phyloP scores from a whole-genome alignment of 2,888 invertebrate species.

The Polyploca ridens region DNA sequence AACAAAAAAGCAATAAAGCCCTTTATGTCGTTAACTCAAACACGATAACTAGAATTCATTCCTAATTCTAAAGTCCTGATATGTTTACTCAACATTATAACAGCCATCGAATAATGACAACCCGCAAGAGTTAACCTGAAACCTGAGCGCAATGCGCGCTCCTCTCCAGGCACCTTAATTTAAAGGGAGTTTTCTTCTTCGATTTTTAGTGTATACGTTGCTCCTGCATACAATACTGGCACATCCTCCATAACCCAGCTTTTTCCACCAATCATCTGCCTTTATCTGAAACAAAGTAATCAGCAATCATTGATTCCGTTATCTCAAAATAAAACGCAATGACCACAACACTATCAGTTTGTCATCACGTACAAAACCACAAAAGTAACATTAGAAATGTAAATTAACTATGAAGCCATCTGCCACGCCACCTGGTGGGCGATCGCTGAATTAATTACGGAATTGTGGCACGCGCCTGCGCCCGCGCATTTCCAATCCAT shows the following conservation, averaged over 20 bases:
- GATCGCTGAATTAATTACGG: slow-evolving; percentile 74
- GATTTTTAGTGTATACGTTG: too few relatives aligned
- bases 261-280: not conserved
- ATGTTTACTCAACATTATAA: too few relatives aligned
- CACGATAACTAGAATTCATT: too few relatives aligned
- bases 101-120: too few relatives aligned
- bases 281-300: not conserved
- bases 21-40: too few relatives aligned
- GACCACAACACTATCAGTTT: slow-evolving; percentile 36
- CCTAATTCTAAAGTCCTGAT: too few relatives aligned
- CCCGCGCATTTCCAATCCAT: slow-evolving; percentile 35
- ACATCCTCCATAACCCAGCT: not conserved
- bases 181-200: too few relatives aligned
- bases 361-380: slow-evolving; percentile 26
- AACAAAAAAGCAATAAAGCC: too few relatives aligned
- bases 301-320: not conserved
- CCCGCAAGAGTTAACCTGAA: too few relatives aligned
- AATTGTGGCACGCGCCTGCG: slow-evolving; percentile 58
- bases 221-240: not conserved
- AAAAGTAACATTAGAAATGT: slow-evolving; percentile 52
- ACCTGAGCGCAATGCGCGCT: too few relatives aligned
- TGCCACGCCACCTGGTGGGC: slow-evolving; percentile 77
- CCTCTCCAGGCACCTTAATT: too few relatives aligned
- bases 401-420: slow-evolving; percentile 64
- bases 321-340: slow-evolving; percentile 15